phyloP scores from a whole-genome alignment of 2,113 vertebrate species.

The Neotoma lepida region DNA sequence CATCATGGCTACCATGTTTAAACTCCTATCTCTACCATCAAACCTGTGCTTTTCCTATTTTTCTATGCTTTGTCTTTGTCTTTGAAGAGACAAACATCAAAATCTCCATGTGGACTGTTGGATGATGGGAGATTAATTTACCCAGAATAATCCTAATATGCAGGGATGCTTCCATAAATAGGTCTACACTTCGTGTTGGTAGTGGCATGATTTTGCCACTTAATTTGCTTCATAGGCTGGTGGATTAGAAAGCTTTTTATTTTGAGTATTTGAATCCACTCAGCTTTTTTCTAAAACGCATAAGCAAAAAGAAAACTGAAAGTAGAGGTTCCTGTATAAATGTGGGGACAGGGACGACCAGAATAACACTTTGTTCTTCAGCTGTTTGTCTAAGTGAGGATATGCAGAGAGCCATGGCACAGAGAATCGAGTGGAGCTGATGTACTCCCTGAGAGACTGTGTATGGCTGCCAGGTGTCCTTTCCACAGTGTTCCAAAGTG shows the following conservation, averaged over 20 bases:
- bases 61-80: neutral
- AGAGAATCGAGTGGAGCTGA: neutral
- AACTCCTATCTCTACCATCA: neutral
- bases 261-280: neutral
- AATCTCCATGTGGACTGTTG: neutral
- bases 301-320: neutral
- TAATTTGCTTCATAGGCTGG: neutral
- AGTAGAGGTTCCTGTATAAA: neutral
- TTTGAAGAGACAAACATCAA: neutral
- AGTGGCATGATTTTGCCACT: neutral
- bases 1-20: neutral
- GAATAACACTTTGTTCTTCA: neutral
- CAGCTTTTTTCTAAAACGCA: slow-evolving; percentile 17
- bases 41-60: neutral
- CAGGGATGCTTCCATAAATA: neutral
- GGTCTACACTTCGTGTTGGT: neutral
- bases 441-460: neutral
- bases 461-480: neutral
- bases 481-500: neutral
- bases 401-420: neutral
- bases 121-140: neutral
- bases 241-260: neutral
- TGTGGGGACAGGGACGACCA: neutral
- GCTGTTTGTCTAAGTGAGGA: neutral
- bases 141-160: neutral